Evolutionary conservation across 2,113 vertebrate species (phyloP), one percentile per base, ranked within the genome.

Genomic region (Phaetusa simplex): DNA sequence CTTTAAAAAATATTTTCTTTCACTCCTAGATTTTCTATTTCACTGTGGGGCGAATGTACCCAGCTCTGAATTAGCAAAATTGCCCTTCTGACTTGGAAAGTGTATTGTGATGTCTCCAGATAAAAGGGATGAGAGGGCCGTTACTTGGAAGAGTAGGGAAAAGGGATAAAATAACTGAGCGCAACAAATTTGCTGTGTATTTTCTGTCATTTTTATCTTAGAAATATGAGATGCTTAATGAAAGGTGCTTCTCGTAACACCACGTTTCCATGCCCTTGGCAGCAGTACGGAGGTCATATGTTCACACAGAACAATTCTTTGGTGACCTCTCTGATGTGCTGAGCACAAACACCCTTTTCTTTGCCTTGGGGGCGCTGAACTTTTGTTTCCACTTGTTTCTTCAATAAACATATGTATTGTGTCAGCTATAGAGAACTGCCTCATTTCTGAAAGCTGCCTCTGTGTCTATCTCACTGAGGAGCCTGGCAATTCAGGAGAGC

Each of bases 271-370:
- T 72, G 74, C 87, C 90, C 67, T 93, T 97, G 97, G 94, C 93
- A 97, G 96, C 84, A 95, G 94, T 76, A 83, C 76, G 72, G 92
- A 91, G 93, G 92, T 97, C 65, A 64, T 85, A 91, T 76, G 87
- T 95, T 98, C 96, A 96, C 96, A 94, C 82, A 95, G 97, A 97
- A 91, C 95, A 96, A 62, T 96, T 96, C 78, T 89, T 86, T 21
- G 91, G 96, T 96, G 95, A 93, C 94, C 93, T 93, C 86, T 96
- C 95, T 90, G 96, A 93, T 95, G 88, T 96, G n/a, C 95, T 83
- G 86, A 92, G 67, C 82, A 97, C 96, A 97, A 97, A 96, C 43
- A 93, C 26, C 11, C 82, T 97, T 94, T 98, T 97, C 92, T 98
- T 97, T 96, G 92, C 88, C 42, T 85, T 90, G 95, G 95, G 91